These are phyloP conservation scores for Ambastaia sidthimunki DNA, from an alignment of 2,797 vertebrate genomes.

Conservation along the genomic window DNA sequence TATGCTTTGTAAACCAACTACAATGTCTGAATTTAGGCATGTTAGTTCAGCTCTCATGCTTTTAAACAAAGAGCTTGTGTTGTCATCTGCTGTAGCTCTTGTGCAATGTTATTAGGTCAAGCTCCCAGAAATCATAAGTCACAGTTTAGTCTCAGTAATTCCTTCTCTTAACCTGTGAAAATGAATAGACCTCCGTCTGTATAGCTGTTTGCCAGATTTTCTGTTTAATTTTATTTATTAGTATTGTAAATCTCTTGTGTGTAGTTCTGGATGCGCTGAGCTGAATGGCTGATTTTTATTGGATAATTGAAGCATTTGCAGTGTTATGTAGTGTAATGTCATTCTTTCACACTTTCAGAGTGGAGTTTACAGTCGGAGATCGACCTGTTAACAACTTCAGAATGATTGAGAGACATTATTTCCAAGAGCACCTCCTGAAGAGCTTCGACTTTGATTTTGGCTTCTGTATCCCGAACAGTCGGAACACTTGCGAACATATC, in stretches of 20 bases:
- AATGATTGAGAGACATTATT: slow-evolving; percentile 99
- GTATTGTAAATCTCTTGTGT: background rate
- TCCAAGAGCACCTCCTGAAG: slow-evolving; percentile 94
- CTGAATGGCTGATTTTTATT: background rate
- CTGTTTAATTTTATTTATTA: background rate
- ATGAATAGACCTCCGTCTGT: slow-evolving; percentile 1
- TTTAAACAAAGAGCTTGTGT: slow-evolving; percentile 20
- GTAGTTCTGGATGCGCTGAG: background rate
- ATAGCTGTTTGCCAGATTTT: too few relatives aligned
- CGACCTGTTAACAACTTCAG: slow-evolving; percentile 93
- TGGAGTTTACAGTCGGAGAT: slow-evolving; percentile 97
- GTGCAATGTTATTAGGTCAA: slow-evolving; percentile 21
- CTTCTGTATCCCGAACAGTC: slow-evolving; percentile 97
- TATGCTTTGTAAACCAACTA: slow-evolving; percentile 8
- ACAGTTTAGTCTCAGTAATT: background rate
- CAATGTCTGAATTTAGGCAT: background rate
- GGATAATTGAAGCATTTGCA: background rate
- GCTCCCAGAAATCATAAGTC: slow-evolving; percentile 32
- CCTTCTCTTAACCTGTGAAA: slow-evolving; percentile 14
- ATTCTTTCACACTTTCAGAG: slow-evolving; percentile 73
- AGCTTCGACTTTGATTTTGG: slow-evolving; percentile 99
- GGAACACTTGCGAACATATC: slow-evolving; percentile 98
- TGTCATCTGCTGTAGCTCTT: slow-evolving; percentile 15
- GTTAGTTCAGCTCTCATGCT: background rate
- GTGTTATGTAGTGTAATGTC: background rate